Evolutionary conservation across 2,113 vertebrate genomes (phyloP).

Genomic region (Paratilapia polleni): DNA sequence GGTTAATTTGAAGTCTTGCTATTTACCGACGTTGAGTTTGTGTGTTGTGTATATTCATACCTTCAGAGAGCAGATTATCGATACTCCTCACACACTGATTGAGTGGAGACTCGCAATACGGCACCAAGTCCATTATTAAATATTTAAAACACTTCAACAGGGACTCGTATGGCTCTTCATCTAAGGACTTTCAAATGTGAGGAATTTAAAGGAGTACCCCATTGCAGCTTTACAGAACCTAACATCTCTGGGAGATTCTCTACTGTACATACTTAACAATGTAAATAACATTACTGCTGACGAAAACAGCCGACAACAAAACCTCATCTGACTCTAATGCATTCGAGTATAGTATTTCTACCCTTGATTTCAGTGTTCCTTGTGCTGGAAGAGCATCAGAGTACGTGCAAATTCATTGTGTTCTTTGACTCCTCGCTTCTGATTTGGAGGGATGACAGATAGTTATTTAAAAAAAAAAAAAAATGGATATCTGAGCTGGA

Average conservation of each 20-base stretch:
- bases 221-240: slow-evolving; percentile 75
- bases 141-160: slow-evolving; percentile 24
- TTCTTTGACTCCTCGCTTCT: slow-evolving; percentile 28
- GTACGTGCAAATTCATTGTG: slow-evolving; percentile 36
- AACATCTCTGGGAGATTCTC: slow-evolving; percentile 79
- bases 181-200: slow-evolving; percentile 58
- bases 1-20: slow-evolving; percentile 42
- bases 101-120: slow-evolving; percentile 37
- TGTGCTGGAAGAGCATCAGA: slow-evolving; percentile 43
- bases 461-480: no score
- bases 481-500: slow-evolving; percentile 6
- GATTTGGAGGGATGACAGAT: slow-evolving; percentile 22
- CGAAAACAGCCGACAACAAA: slow-evolving; percentile 66
- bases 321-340: slow-evolving; percentile 71
- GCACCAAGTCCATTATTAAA: slow-evolving; percentile 31
- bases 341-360: slow-evolving; percentile 64
- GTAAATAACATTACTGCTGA: slow-evolving; percentile 72
- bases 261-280: slow-evolving; percentile 71
- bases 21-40: slow-evolving; percentile 46
- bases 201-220: slow-evolving; percentile 63
- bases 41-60: slow-evolving; percentile 43
- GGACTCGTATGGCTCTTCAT: slow-evolving; percentile 72
- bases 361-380: slow-evolving; percentile 57
- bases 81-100: not conserved
- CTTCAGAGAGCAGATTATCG: slow-evolving; percentile 23